These are phyloP conservation scores for Mythimna impura DNA, from an alignment of 2,888 invertebrate genomes.

Conservation along the genomic window DNA sequence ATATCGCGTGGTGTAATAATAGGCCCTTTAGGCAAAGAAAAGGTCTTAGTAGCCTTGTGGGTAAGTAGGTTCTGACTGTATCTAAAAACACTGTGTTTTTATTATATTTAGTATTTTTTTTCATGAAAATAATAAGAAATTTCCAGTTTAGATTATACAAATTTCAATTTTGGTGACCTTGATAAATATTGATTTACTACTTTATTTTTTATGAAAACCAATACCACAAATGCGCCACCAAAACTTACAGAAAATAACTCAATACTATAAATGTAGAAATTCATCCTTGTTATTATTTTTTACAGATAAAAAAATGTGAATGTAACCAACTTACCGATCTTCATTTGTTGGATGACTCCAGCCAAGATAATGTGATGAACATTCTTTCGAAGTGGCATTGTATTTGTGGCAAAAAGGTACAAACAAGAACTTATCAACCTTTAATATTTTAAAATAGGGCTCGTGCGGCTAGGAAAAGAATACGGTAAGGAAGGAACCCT, in stretches of 20 bases:
- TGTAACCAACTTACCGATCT: conserved; percentile 84
- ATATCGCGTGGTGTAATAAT: no score
- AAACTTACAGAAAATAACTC: neutral
- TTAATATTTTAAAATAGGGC: neutral
- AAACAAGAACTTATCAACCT: neutral
- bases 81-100: no score
- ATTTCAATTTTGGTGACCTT: neutral
- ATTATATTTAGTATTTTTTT: no score
- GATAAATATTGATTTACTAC: neutral
- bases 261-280: neutral
- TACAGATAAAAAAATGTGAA: conserved; percentile 86
- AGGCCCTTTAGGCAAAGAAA: no score
- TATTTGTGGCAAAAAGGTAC: conserved; percentile 84
- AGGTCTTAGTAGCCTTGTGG: no score
- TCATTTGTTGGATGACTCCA: conserved; percentile 81
- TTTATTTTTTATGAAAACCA: neutral
- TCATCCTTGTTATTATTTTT: conserved; percentile 25
- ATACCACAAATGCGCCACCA: neutral
- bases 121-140: neutral
- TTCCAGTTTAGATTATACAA: neutral
- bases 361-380: conserved; percentile 83
- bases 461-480: neutral
- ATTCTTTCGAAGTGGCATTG: conserved; percentile 87
- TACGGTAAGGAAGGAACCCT: neutral
- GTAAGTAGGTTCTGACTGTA: no score